Base-by-base conservation (phyloP, 2,888 invertebrate genomes). In the Gymnoscelis rufifasciata region DNA sequence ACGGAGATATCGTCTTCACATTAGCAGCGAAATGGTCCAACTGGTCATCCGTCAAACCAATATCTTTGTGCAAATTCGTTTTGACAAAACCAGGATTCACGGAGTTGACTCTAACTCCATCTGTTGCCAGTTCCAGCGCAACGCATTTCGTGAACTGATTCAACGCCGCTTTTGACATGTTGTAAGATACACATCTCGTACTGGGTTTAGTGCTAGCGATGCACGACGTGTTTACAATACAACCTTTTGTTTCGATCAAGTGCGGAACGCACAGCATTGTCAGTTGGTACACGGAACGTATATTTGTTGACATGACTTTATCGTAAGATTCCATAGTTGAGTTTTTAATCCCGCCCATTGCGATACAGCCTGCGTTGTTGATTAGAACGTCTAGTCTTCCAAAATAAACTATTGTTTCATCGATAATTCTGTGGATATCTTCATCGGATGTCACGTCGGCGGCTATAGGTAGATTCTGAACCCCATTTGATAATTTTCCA, bases 11-110 rank as follows among this genome's bases (percentile, higher is more conserved):
- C 8, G 91, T 91, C 1, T 78, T 68, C 6, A 79, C 73, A 60
- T 83, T 87, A 42, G 90, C 89, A 62, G 94, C 93, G 29, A 92
- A 90, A 52, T 93, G 89, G 52, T 96, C 94, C 53, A 97, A 82
- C 74, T 97, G 98, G 66, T 91, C 90, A 1, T 86, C 83, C 6
- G 52, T 77, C 28, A 87, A 52, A 0, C 83, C 84, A 0, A 92
- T 90, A 51, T 92, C 90, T 71, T 92, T 93, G 58, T 97, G 93
- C 13, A 97, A 74, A 71, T 96, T 94, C 0, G 97, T 98, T 27
- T 94, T 81, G 1, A 95, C 92, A 1, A 97, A 97, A n/a, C 98
- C 97, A n/a, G 98, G 98, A 77, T 95, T 97, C 0, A 97, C 95
- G 26, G 94, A 91, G 75, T 98, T 98, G 0, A 96, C 96, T 47